Percentiles rank a stretch among this genome's conserved stretches.
phyloP scores from a whole-genome alignment of 2,113 vertebrate species.

The Eurypyga helias region DNA sequence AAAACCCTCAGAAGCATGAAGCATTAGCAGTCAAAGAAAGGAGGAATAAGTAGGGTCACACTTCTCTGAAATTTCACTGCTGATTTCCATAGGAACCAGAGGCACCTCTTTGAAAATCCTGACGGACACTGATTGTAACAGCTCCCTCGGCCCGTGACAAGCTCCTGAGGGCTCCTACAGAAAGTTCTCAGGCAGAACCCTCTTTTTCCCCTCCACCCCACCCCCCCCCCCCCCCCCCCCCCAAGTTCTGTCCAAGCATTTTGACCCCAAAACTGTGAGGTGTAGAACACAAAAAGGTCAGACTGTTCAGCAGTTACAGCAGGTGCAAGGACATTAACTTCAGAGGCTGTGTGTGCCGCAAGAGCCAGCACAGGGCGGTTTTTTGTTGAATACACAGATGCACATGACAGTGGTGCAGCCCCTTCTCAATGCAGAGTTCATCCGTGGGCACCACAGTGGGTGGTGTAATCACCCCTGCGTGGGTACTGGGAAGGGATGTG shows the following conservation, averaged over 20 bases:
- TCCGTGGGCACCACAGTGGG: rapidly evolving
- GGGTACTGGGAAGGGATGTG: rapidly evolving
- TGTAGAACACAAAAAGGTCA: not conserved
- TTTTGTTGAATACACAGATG: not conserved
- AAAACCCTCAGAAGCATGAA: not conserved
- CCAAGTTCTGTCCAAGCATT: not conserved
- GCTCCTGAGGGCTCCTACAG: not conserved
- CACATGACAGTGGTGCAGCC: rapidly evolving
- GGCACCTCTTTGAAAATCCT: not conserved
- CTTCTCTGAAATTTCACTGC: not conserved
- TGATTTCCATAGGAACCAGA: not conserved
- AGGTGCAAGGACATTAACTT: not conserved
- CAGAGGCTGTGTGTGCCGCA: not conserved
- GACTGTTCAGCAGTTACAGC: not conserved
- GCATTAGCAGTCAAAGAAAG: not conserved
- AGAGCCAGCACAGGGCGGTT: not conserved
- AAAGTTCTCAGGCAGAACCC: not conserved
- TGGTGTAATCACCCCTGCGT: rapidly evolving
- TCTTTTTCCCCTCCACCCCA: too few relatives aligned
- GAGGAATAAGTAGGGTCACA: not conserved
- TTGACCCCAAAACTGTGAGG: not conserved
- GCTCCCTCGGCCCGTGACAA: rapidly evolving
- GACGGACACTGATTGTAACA: not conserved
- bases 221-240: too few relatives aligned
- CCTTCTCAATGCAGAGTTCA: rapidly evolving